Evolutionary conservation across 1,140 invertebrate genomes (phyloP).

Genomic region (Drosophila rhopaloa): DNA sequence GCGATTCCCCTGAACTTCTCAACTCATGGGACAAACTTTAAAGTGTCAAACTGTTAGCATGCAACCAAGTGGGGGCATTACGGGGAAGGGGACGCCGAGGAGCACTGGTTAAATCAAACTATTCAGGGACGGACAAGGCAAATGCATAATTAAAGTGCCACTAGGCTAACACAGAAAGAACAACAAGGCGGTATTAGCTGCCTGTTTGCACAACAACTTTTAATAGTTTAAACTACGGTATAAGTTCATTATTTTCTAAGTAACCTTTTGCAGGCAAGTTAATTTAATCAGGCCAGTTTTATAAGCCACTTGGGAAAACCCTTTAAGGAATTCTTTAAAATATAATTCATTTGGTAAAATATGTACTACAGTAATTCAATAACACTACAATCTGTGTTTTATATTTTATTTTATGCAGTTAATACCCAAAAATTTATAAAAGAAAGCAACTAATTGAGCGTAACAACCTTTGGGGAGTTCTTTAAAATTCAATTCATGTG

Average conservation of each 20-base stretch:
- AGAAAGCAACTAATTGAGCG: too few species aligned
- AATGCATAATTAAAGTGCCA: conserved; percentile 58
- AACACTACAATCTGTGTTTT: too few species aligned
- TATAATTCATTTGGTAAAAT: not conserved
- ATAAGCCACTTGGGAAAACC: not conserved
- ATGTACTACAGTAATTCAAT: too few species aligned
- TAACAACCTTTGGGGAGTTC: too few species aligned
- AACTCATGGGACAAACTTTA: conserved; percentile 25
- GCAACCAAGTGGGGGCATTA: not conserved
- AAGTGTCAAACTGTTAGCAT: conserved; percentile 45
- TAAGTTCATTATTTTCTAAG: not conserved
- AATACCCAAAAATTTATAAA: too few species aligned
- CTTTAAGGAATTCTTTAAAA: not conserved
- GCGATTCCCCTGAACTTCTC: conserved; percentile 9
- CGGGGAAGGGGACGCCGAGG: not conserved
- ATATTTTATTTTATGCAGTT: too few species aligned
- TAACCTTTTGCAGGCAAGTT: not conserved
- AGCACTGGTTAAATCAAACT: conserved; percentile 22
- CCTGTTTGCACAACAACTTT: not conserved
- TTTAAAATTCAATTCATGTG: not conserved
- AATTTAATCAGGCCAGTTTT: not conserved
- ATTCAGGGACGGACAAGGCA: conserved; percentile 10
- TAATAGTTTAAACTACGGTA: not conserved
- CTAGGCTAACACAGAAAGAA: conserved; percentile 1
- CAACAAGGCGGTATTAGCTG: conserved; percentile 1